These are phyloP conservation scores for Baccha elongata DNA, from an alignment of 2,888 invertebrate species.

Conservation along the genomic window DNA sequence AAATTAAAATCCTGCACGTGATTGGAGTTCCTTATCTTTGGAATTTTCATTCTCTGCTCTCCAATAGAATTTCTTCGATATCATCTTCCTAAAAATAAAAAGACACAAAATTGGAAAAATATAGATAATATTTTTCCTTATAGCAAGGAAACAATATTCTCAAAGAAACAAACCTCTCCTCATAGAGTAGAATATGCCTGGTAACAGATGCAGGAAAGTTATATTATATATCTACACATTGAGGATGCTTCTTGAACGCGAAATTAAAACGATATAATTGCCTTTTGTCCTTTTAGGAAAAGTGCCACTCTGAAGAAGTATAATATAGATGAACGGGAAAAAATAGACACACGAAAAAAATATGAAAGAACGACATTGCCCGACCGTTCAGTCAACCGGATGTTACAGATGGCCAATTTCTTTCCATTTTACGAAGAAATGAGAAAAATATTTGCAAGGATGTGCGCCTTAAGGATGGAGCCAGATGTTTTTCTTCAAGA, in stretches of 20 bases:
- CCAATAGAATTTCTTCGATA: constrained; percentile 6
- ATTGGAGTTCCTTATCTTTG: constrained; percentile 52
- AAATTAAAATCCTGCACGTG: constrained; percentile 69
- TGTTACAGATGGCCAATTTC: constrained; percentile 69
- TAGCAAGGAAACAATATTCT: neutral
- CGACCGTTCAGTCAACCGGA: constrained; percentile 61
- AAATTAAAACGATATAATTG: constrained; percentile 72
- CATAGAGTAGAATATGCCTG: neutral
- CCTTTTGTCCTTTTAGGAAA: constrained; percentile 63
- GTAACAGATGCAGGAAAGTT: constrained; percentile 50
- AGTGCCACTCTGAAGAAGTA: constrained; percentile 23
- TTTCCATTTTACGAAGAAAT: neutral
- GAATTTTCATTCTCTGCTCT: constrained; percentile 22
- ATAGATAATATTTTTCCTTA: constrained; percentile 20
- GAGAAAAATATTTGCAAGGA: constrained; percentile 41
- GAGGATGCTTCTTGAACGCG: constrained; percentile 48
- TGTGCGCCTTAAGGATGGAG: constrained; percentile 41
- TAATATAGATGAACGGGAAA: neutral
- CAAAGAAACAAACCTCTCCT: neutral
- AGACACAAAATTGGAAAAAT: neutral
- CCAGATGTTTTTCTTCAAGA: constrained; percentile 35
- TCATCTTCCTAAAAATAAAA: constrained; percentile 8
- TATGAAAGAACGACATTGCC: constrained; percentile 39
- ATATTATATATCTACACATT: constrained; percentile 11
- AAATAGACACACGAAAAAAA: constrained; percentile 9